Percentiles rank a stretch among this genome's conserved stretches.
phyloP scores from a whole-genome alignment of 2,113 vertebrate species.

The Mustela lutreola region DNA sequence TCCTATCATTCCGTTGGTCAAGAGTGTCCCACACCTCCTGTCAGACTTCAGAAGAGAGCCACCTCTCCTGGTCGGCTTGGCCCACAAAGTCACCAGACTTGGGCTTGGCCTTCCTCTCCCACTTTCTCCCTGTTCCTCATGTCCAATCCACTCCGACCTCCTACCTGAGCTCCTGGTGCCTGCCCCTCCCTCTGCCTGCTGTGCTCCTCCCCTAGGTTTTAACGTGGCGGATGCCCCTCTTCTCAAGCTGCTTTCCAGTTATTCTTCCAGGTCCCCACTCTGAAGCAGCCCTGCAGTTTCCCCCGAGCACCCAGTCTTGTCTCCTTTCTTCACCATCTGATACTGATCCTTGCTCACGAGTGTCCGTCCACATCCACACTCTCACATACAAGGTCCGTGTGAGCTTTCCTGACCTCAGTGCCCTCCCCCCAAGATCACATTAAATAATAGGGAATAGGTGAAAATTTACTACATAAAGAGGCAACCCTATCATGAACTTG shows the following conservation, averaged over 20 bases:
- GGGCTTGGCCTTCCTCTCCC: neutral
- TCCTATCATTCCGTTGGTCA: neutral
- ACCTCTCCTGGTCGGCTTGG: neutral
- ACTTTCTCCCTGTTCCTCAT: neutral
- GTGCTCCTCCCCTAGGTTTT: neutral
- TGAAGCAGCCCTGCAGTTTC: neutral
- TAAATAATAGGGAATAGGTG: neutral
- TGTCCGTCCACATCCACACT: neutral
- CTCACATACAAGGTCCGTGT: neutral
- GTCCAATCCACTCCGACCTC: accelerated
- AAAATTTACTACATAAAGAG: neutral
- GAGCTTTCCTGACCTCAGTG: neutral
- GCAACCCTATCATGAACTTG: neutral
- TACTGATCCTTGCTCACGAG: neutral
- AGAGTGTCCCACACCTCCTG: neutral
- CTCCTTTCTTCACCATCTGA: neutral
- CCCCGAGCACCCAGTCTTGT: neutral
- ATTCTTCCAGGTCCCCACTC: neutral
- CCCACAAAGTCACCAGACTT: neutral
- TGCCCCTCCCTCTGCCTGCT: neutral
- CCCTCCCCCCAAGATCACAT: neutral
- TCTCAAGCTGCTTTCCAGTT: neutral
- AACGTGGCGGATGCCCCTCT: neutral
- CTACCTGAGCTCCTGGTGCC: neutral
- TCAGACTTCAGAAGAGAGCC: neutral